phyloP scores from a whole-genome alignment of 35 echinoderm and acorn worm species.

The Lytechinus pictus region DNA sequence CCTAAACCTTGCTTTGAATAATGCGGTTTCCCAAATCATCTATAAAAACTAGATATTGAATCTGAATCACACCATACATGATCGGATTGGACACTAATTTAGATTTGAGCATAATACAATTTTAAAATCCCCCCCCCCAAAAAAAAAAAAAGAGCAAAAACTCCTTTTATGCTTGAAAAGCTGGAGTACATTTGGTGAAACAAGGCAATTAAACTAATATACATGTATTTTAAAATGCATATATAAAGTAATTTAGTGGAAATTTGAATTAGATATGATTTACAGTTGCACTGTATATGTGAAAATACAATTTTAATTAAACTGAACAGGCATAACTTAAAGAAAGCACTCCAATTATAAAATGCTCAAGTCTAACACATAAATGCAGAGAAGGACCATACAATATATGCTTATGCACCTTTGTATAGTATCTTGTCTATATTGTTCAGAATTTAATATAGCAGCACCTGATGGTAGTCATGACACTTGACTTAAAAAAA shows the following conservation, averaged over 20 bases:
- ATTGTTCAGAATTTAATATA: neutral
- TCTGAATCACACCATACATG: constrained; percentile 7
- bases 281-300: neutral
- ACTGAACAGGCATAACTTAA: neutral
- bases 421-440: neutral
- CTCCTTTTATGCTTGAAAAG: neutral
- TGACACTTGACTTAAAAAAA: neutral
- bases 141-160: neutral
- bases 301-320: neutral
- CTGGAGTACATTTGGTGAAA: neutral
- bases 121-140: neutral
- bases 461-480: neutral
- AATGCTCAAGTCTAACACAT: neutral
- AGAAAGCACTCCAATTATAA: neutral
- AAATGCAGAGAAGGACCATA: neutral
- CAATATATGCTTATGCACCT: neutral
- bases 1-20: neutral
- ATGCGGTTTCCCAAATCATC: neutral
- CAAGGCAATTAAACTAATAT: neutral
- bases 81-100: neutral
- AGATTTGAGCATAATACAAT: neutral
- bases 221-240: neutral
- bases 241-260: neutral
- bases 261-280: neutral
- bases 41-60: neutral